Evolutionary conservation across 1,140 invertebrate species (phyloP), one percentile per base, ranked within the genome.

Genomic region (Drosophila melanica): DNA sequence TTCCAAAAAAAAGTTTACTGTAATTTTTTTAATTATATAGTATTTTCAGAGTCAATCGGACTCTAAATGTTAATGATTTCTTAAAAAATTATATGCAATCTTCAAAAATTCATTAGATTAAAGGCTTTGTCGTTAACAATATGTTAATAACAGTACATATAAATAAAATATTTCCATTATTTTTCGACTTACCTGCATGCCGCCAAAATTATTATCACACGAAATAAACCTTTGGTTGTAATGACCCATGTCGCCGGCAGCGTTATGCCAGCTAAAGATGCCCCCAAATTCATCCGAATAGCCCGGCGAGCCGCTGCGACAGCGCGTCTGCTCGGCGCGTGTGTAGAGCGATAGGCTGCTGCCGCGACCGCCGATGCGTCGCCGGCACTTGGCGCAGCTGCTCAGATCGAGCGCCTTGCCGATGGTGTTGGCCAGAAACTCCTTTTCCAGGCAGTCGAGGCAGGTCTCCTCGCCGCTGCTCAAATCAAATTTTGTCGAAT

Each of bases 371-470:
- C 69, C 77, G 0, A 51, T 35, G 6, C 75, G 81, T 3, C 85
- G 77, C 3, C 78, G 77, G 50, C 90, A 91, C 37, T 91, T 90
- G 12, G 73, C 20, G 45, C 90, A 91, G 20, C 73, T 87, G 39
- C 60, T 77, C 8, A 74, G 41, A 27, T 92, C 90, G 11, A 91
- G 23, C 0, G 67, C 80, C 30, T 91, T 92, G 20, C 90, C 90
- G 37, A 92, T 91, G 10, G 89, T 92, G 37, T 90, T 91, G 16
- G 89, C 87, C 35, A 92, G 41, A 54, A 92, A 92, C 59, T 92
- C 90, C 37, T 91, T 91, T 51, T 91, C 90, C 54, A 92, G 79
- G 39, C 90, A 92, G 42, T 92, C 90, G 39, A 92, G 55, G 37
- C 90, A 92, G n/a, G 79, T 90, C 7, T 91, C 90, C 45, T 92